These are phyloP conservation scores for Gerris buenoi DNA, from an alignment of 1,140 invertebrate species.

Conservation along the genomic window DNA sequence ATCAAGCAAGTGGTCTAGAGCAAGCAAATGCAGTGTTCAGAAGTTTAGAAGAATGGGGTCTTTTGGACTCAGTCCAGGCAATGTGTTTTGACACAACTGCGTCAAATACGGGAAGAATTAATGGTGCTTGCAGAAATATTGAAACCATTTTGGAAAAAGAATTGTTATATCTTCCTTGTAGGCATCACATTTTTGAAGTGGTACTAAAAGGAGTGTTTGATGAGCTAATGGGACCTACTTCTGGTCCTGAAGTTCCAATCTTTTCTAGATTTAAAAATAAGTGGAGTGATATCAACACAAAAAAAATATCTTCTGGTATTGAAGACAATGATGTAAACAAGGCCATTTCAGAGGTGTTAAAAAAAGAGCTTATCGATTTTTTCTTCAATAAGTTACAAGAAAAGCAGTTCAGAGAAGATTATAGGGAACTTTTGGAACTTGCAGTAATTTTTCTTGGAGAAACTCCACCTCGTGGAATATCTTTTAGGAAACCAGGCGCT, in stretches of 20 bases:
- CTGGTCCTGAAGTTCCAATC: background rate
- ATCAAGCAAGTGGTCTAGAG: background rate
- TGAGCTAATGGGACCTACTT: background rate
- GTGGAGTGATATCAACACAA: background rate
- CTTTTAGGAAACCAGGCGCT: no score
- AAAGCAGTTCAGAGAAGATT: no score
- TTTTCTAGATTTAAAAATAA: background rate
- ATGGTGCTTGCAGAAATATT: background rate
- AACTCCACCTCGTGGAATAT: no score
- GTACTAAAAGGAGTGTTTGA: background rate
- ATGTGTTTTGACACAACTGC: background rate
- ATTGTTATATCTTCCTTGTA: background rate
- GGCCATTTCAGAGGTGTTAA: no score
- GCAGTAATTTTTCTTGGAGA: no score
- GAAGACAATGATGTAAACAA: no score
- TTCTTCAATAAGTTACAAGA: no score
- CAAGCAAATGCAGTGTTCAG: background rate
- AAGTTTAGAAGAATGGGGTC: background rate
- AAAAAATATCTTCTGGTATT: background rate
- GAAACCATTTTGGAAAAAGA: background rate
- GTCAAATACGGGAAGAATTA: background rate
- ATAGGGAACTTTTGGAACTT: no score
- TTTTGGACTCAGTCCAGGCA: background rate
- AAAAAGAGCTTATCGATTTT: no score
- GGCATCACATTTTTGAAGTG: background rate